Conservation (phyloP, 2,797 vertebrate genomes). For the Phaenicophaeus curvirostris region DNA sequence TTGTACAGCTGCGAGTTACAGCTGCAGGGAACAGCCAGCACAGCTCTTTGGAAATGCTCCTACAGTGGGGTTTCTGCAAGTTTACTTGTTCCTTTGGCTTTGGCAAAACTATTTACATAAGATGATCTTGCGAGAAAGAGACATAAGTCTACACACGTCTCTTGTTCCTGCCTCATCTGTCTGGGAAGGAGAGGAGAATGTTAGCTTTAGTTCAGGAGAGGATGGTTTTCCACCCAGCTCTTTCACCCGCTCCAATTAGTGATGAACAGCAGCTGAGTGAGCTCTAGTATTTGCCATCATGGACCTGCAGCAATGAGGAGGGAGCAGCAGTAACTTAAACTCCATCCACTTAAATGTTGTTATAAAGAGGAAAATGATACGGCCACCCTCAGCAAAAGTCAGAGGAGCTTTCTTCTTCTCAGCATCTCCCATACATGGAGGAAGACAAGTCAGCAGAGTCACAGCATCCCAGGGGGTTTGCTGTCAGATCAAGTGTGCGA, state of each 20-base stretch:
- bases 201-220: not conserved
- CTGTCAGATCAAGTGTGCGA: not conserved
- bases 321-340: not conserved
- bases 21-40: not conserved
- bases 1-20: not conserved
- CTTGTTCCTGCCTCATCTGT: not conserved
- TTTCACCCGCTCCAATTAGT: not conserved
- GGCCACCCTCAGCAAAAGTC: not conserved
- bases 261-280: not conserved
- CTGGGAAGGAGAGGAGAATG: not conserved
- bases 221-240: not conserved
- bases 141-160: fast-evolving
- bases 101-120: not conserved
- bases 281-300: not conserved
- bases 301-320: not conserved
- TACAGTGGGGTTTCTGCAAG: not conserved
- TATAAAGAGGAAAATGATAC: not conserved
- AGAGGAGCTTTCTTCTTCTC: not conserved
- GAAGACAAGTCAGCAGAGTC: not conserved
- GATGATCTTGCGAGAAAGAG: not conserved
- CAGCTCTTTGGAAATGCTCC: not conserved
- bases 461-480: not conserved
- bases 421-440: fast-evolving
- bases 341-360: not conserved
- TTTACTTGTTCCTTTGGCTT: not conserved